These are phyloP conservation scores for Epinotia brunnichana DNA, from an alignment of 2,888 invertebrate genomes.

Conservation along the genomic window DNA sequence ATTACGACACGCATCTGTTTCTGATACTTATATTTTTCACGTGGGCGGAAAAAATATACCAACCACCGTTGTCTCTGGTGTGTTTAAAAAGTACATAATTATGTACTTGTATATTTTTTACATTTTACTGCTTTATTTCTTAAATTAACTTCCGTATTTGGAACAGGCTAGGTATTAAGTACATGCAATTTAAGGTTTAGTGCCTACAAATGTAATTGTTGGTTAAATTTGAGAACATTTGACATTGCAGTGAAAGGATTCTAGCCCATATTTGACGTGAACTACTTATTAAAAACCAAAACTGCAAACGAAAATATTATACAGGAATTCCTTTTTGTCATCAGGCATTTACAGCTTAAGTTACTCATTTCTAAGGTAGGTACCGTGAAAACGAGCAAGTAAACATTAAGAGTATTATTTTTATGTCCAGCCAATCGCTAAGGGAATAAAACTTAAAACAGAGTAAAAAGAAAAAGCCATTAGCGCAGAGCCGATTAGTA, in stretches of 20 bases:
- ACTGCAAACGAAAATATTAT: no score
- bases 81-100: not conserved
- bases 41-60: constrained; percentile 19
- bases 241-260: no score
- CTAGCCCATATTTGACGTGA: no score
- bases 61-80: constrained; percentile 5
- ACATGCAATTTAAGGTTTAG: no score
- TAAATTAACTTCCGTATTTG: no score
- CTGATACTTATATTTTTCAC: constrained; percentile 45
- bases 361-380: not conserved
- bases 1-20: constrained; percentile 44
- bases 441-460: constrained; percentile 51
- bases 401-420: constrained; percentile 43
- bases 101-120: not conserved
- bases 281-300: no score
- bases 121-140: not conserved
- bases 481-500: constrained; percentile 60
- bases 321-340: no score
- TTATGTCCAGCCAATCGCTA: constrained; percentile 45
- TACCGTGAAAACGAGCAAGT: constrained; percentile 3
- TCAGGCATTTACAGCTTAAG: not conserved
- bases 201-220: no score
- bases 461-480: constrained; percentile 57
- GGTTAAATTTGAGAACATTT: no score
- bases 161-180: no score